These are phyloP conservation scores for Phalacrocorax carbo DNA, from an alignment of 2,113 vertebrate genomes.

Conservation along the genomic window DNA sequence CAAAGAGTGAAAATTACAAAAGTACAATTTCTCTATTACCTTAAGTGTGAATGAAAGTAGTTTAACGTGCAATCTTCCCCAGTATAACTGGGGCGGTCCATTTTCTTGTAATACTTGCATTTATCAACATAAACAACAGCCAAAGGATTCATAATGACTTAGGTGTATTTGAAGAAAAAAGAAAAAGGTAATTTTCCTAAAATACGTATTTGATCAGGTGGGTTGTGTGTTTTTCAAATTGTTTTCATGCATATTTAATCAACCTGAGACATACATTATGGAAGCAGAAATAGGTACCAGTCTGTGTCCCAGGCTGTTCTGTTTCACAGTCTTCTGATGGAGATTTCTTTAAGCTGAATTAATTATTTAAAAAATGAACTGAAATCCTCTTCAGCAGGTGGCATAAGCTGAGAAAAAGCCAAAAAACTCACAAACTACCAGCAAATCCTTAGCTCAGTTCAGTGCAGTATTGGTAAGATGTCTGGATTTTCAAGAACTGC, in stretches of 20 bases:
- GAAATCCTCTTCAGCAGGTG: not conserved
- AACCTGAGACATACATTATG: not conserved
- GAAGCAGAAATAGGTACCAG: conserved; percentile 19
- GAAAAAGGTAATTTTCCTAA: not conserved
- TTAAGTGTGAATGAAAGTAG: not conserved
- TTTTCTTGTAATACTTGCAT: not conserved
- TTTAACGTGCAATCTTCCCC: not conserved
- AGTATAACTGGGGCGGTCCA: not conserved
- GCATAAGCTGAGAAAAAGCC: conserved; percentile 10
- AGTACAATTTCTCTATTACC: not conserved
- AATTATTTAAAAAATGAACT: not conserved
- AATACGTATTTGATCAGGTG: not conserved
- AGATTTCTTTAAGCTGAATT: not conserved
- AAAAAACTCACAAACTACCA: not conserved
- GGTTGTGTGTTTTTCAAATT: conserved; percentile 10
- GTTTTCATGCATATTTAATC: conserved; percentile 51
- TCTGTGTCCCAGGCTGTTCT: conserved; percentile 20
- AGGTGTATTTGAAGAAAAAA: not conserved
- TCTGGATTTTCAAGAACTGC: not conserved
- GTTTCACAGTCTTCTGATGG: not conserved
- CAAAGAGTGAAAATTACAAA: not conserved
- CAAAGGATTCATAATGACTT: not conserved
- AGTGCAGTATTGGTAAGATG: not conserved
- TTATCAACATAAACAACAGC: not conserved
- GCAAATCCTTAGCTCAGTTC: not conserved